Base-by-base conservation (phyloP, 1,140 invertebrate genomes). In the Chrysoperla carnea region DNA sequence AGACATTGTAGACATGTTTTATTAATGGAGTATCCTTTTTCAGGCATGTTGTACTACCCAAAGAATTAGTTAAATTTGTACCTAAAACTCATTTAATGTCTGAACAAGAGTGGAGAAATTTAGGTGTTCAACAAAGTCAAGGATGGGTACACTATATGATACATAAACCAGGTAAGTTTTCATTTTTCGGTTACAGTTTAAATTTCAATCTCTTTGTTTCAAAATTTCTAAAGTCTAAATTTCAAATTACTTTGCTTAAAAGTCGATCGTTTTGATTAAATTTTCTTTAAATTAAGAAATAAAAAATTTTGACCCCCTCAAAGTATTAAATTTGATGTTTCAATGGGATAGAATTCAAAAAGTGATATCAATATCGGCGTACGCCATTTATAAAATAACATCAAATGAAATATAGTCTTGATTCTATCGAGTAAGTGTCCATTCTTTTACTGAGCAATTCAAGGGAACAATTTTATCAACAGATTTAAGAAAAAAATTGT, bases 81-180 rank as follows among this genome's bases (percentile, higher is more conserved):
- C 90, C 91, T 1, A 89, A 83, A 63, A 85, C 82, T 50, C 86
- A 88, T 64, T 63, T 95, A 37, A 88, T 96, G 80, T 73, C 80
- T 3, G 91, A 96, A 64, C 63, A 73, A 23, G 90, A 96, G 67
- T 95, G 91, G 92, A 73, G 91, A 60, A 69, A 76, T 46, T 77
- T 95, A 50, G 91, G 91, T 8, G 84, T 96, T 3, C 87, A 92
- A 61, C 90, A 94, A 60, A 91, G 85, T 61, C 79, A 81, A 52
- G 90, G 90, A 35, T 95, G 91, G 91, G 70, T 91, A 6, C 89
- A 95, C 65, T 96, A 93, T 51, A 92, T 95, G 87, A 80, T 77
- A 46, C 90, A 95, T 64, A 69, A 80, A 53, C 90, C 91, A 63
- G 88, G 82, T 86, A 68, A 48, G 51, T 48, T 43, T 29, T 31